Base-by-base conservation (phyloP, 2,797 vertebrate species). In the Tragopan temminckii region DNA sequence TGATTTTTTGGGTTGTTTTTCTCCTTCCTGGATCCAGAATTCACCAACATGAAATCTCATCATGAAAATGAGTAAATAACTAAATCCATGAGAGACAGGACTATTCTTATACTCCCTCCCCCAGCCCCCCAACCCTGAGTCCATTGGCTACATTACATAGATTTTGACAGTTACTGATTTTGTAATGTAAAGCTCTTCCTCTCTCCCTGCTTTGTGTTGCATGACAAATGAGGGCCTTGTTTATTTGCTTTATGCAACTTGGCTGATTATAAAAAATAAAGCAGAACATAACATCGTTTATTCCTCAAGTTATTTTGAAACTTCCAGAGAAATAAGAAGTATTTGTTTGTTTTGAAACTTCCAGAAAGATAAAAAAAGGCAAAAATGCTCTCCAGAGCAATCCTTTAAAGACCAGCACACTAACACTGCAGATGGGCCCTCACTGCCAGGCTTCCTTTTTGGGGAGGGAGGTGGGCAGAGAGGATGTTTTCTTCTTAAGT, bases 401-500 rank as follows among this genome's bases (percentile, higher is more conserved):
- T 92, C 74, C 72, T 76, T 94, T 84, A 93, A 95, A 92, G 85
- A 95, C 80, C 81, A 92, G 52, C 92, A 92, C 93, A 76, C 90
- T 85, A 75, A 80, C 58, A 64, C 18, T 74, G 74, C 67, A 77
- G 77, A 81, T 74, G 45, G 89, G 92, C 92, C 83, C 77, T 92
- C 72, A 84, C 91, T 85, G 85, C 82, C 72, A 27, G 72, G 74
- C 82, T 94, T 95, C 85, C 93, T 95, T 96, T 93, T 77, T 92
- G 79, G 21, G 55, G 82, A 89, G 93, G 80, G 78, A 94, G 80
- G 59, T 86, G 82, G 75, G 43, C 57, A 77, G 72, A 77, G 85
- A 93, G 94, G 94, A 96, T 96, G 96, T 96, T 96, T 96, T 95
- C 84, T 88, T 92, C 80, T 74, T 86, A 72, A 80, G 62, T 80